Evolutionary conservation across 2,113 vertebrate species (phyloP), one percentile per base, ranked within the genome.

Genomic region (Strix uralensis): DNA sequence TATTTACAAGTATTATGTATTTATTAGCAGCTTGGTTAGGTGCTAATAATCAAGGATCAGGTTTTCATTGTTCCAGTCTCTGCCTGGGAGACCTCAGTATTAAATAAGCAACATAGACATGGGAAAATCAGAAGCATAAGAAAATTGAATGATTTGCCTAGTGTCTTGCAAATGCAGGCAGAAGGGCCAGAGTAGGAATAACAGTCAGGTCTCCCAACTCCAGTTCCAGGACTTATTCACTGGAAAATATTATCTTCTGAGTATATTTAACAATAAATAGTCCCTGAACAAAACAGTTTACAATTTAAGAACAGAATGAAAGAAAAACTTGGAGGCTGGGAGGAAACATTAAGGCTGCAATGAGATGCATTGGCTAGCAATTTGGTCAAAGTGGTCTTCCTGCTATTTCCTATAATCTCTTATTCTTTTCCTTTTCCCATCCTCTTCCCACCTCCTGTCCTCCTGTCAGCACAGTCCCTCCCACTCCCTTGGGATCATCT

Each of bases 41-140:
- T 92, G 84, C 19, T 85, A 92, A 96, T 75, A 88, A 81, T 84
- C 25, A 81, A 92, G 30, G 40, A 92, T 81, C 30, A n/a, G 36
- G 13, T 70, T 94, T 91, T 73, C 22, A 36, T 71, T 91, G 18
- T 93, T 81, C 14, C 52, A 61, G 14, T 32, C 6, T 90, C 23
- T 65, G 29, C 38, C 36, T 62, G 19, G 46, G 38, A 88, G 15
- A 86, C 16, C 22, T 81, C 51, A 88, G 44, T 30, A 81, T 90
- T 90, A 67, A 93, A 72, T 10, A 78, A 55, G 44, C 11, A 78
- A 27, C 36, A 63, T 11, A 65, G 54, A 83, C 40, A 77, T 20
- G 29, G 13, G 18, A 30, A 75, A 91, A 79, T 46, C 10, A 80
- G 72, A 63, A 88, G 40, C 46, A 79, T 7, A 29, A 91, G 17